Evolutionary conservation across 2,888 invertebrate species (phyloP).

Genomic region (Lasius platythorax): DNA sequence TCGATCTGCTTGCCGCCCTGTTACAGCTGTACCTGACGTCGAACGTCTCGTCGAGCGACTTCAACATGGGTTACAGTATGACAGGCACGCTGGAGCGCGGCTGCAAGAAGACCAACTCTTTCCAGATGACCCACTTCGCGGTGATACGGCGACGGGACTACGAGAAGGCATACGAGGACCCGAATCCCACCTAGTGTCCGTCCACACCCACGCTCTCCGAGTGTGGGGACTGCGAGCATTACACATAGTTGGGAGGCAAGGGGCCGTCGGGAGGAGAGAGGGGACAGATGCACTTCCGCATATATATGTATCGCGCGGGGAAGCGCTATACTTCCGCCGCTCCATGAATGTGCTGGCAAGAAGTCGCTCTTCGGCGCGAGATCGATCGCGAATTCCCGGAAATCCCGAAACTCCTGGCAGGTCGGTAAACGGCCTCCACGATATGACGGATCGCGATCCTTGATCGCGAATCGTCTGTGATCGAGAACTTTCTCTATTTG

Average conservation of each 20-base stretch:
- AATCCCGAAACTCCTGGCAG: slow-evolving; percentile 19
- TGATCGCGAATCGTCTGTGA: neutral
- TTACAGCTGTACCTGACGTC: slow-evolving; percentile 92
- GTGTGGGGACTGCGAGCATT: slow-evolving; percentile 84
- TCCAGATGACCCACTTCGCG: slow-evolving; percentile 95
- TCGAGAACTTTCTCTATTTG: neutral
- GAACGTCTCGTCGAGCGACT: slow-evolving; percentile 94
- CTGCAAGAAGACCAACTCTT: slow-evolving; percentile 91
- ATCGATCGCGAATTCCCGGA: slow-evolving; percentile 14
- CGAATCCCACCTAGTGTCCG: slow-evolving; percentile 85
- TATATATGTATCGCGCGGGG: slow-evolving; percentile 11
- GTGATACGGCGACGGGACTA: slow-evolving; percentile 94
- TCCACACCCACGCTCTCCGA: slow-evolving; percentile 85
- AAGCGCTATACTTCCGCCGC: slow-evolving; percentile 7
- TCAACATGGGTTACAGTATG: slow-evolving; percentile 96
- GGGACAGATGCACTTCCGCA: slow-evolving; percentile 16
- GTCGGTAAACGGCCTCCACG: slow-evolving; percentile 13
- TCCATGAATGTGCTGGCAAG: slow-evolving; percentile 17
- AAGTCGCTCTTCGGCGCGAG: slow-evolving; percentile 25
- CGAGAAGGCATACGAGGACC: slow-evolving; percentile 87
- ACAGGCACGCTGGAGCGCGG: slow-evolving; percentile 94
- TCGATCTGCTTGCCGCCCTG: slow-evolving; percentile 50
- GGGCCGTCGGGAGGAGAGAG: slow-evolving; percentile 25
- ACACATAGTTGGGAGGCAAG: slow-evolving; percentile 76
- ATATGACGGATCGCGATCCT: neutral